phyloP scores from a whole-genome alignment of 1,140 invertebrate species.

The Aphidius gifuensis region DNA sequence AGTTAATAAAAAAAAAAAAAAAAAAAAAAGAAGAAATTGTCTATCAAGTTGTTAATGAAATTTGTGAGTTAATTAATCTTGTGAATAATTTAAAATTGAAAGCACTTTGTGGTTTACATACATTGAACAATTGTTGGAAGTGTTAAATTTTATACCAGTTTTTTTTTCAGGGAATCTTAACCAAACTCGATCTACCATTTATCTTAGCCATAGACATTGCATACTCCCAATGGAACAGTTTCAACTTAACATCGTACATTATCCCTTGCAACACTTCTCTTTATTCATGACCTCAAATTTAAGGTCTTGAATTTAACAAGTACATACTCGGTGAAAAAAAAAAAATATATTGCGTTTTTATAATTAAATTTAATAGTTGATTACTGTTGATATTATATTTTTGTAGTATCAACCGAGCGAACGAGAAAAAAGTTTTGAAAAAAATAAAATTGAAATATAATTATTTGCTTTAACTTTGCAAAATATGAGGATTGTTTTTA shows the following conservation, averaged over 20 bases:
- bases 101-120: background rate
- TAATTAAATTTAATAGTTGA: constrained; percentile 16
- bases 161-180: too few species aligned
- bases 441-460: background rate
- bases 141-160: background rate
- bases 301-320: constrained; percentile 8
- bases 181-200: background rate
- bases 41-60: too few species aligned
- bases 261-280: constrained; percentile 12
- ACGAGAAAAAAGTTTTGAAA: background rate
- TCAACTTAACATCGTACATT: constrained; percentile 16
- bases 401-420: background rate
- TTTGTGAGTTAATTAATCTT: too few species aligned
- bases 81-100: too few species aligned
- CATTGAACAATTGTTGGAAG: background rate
- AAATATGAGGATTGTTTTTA: background rate
- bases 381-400: constrained; percentile 13
- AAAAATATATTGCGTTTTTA: constrained; percentile 3
- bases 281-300: constrained; percentile 22
- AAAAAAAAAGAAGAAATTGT: too few species aligned
- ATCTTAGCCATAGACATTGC: constrained; percentile 5
- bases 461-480: background rate
- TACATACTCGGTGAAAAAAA: background rate
- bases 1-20: too few species aligned
- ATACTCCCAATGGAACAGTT: constrained; percentile 17